phyloP scores from a whole-genome alignment of 1,140 invertebrate genomes.

The Bombus fervidus region DNA sequence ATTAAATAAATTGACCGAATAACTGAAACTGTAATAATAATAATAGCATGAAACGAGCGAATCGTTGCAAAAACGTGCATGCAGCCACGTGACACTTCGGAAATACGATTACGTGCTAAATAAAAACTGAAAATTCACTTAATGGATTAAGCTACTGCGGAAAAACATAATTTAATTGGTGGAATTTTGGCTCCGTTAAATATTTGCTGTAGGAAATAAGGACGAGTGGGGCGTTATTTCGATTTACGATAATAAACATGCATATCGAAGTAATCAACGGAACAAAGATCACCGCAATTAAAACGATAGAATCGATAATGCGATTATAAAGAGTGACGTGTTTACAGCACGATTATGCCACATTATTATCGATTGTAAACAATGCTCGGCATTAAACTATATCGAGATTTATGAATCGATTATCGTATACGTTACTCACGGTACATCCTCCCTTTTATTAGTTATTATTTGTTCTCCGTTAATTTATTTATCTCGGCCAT shows the following conservation, averaged over 20 bases:
- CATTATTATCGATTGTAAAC: slow-evolving; percentile 36
- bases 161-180: too few relatives aligned
- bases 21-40: too few relatives aligned
- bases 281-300: slow-evolving; percentile 21
- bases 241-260: background rate
- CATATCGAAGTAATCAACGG: background rate
- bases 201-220: background rate
- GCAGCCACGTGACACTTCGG: too few relatives aligned
- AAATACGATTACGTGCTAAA: too few relatives aligned
- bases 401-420: background rate
- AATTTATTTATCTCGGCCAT: slow-evolving; percentile 39
- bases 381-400: slow-evolving; percentile 9
- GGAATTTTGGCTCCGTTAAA: background rate
- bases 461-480: slow-evolving; percentile 18
- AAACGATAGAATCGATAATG: slow-evolving; percentile 19
- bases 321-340: slow-evolving; percentile 12
- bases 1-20: too few relatives aligned
- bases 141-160: too few relatives aligned
- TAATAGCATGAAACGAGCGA: too few relatives aligned
- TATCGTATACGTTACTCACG: background rate
- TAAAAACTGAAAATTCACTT: too few relatives aligned
- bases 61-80: too few relatives aligned
- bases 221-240: too few relatives aligned
- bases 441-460: background rate
- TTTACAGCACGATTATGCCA: background rate